phyloP scores from a whole-genome alignment of 2,113 vertebrate genomes.

The Ochotona curzoniae region DNA sequence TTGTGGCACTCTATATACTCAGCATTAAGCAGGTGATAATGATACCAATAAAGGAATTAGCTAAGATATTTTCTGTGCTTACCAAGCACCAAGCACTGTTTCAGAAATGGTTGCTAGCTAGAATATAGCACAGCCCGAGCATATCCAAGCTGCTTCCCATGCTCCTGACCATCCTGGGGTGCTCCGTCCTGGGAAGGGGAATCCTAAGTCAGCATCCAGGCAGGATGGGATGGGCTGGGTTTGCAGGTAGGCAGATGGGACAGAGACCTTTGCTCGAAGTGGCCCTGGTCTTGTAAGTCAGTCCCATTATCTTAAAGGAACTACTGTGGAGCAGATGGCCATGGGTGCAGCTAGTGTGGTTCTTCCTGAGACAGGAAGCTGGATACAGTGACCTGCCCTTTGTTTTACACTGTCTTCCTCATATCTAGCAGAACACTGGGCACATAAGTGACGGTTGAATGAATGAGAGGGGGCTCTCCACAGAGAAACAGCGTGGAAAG shows the following conservation, averaged over 20 bases:
- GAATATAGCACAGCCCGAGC: no score
- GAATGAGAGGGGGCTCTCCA: neutral
- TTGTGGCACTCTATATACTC: neutral
- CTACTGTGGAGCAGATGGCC: neutral
- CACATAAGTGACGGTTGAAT: neutral
- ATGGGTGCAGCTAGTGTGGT: neutral
- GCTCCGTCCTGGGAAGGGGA: neutral
- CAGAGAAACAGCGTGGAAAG: neutral
- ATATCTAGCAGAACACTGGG: neutral
- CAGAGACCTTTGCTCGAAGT: neutral
- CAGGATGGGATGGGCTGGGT: accelerated
- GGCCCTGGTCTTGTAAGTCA: neutral
- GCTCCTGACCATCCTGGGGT: neutral
- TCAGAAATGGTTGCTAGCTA: neutral
- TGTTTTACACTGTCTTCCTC: neutral
- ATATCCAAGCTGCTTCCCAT: no score
- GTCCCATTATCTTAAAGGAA: neutral
- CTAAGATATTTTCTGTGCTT: neutral
- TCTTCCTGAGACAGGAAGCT: neutral
- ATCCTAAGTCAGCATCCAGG: neutral
- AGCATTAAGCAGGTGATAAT: neutral
- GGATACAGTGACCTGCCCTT: neutral
- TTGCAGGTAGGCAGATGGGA: neutral
- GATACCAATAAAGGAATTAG: neutral
- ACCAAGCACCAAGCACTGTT: neutral